These are phyloP conservation scores for Zoanthus solanderi DNA, from an alignment of 92 coral and sea anemone genomes.

Conservation along the genomic window DNA sequence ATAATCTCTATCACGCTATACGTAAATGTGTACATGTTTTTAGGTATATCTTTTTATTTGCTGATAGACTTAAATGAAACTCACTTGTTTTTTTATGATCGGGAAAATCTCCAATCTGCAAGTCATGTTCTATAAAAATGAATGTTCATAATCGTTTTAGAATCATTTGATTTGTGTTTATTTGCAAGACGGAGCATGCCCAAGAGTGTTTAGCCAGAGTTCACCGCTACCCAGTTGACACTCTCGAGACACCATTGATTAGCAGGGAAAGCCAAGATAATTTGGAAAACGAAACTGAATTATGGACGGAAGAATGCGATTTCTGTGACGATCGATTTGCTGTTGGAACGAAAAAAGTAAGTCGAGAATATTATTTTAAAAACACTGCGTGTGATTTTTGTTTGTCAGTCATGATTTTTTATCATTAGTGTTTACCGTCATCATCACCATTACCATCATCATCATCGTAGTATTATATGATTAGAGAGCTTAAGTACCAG, in stretches of 20 bases:
- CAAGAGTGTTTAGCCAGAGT: not conserved
- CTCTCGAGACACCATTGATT: not conserved
- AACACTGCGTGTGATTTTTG: not conserved
- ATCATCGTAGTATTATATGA: not conserved
- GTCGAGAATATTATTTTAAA: not conserved
- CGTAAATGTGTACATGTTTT: too few species aligned
- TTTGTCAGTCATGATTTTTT: not conserved
- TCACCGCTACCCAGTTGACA: conserved; percentile 6
- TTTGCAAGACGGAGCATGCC: conserved; percentile 25
- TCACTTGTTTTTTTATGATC: too few species aligned
- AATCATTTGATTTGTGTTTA: not conserved
- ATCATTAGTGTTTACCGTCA: not conserved
- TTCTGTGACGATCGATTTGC: conserved; percentile 25
- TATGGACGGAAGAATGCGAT: conserved; percentile 29
- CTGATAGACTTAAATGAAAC: too few species aligned
- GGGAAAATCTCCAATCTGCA: too few species aligned
- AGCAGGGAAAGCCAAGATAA: not conserved
- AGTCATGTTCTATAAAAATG: too few species aligned
- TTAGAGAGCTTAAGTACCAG: too few species aligned
- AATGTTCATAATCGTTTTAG: too few species aligned
- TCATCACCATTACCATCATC: not conserved
- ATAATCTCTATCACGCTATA: too few species aligned
- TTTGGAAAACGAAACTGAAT: conserved; percentile 13
- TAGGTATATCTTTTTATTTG: too few species aligned
- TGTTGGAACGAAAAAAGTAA: conserved; percentile 23